Percentiles rank a stretch among this genome's conserved stretches.
Conservation (phyloP, 2,888 invertebrate genomes). For the Cephus sareptanus region DNA sequence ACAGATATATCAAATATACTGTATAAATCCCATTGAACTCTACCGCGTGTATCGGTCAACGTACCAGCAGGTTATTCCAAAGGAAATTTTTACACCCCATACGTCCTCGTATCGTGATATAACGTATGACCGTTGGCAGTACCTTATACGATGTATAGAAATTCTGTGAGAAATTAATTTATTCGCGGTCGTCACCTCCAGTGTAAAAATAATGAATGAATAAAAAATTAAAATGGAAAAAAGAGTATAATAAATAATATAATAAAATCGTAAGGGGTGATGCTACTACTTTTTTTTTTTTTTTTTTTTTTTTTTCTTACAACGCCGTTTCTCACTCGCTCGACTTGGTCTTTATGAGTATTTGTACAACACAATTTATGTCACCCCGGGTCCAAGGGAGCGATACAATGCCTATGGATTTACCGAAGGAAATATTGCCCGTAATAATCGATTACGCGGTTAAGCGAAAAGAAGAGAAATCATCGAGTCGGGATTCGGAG, state of each 20-base stretch:
- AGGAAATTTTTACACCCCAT: not conserved
- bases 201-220: not conserved
- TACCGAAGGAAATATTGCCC: slow-evolving; percentile 24
- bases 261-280: not conserved
- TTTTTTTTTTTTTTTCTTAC: not conserved
- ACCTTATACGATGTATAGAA: not conserved
- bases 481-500: slow-evolving; percentile 33
- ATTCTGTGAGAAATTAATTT: not conserved
- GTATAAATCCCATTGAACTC: not conserved
- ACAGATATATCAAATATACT: not conserved
- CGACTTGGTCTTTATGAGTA: slow-evolving; percentile 24
- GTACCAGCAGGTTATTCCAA: not conserved
- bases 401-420: slow-evolving; percentile 29
- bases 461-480: slow-evolving; percentile 46
- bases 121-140: not conserved
- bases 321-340: not conserved
- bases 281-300: not conserved
- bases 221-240: not conserved
- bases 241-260: too few relatives aligned
- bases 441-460: slow-evolving; percentile 19
- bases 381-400: slow-evolving; percentile 27
- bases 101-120: not conserved
- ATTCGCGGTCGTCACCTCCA: not conserved
- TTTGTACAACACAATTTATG: slow-evolving; percentile 50
- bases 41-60: not conserved